Base-by-base conservation (phyloP, 2,113 vertebrate species). In the Panthera uncia region DNA sequence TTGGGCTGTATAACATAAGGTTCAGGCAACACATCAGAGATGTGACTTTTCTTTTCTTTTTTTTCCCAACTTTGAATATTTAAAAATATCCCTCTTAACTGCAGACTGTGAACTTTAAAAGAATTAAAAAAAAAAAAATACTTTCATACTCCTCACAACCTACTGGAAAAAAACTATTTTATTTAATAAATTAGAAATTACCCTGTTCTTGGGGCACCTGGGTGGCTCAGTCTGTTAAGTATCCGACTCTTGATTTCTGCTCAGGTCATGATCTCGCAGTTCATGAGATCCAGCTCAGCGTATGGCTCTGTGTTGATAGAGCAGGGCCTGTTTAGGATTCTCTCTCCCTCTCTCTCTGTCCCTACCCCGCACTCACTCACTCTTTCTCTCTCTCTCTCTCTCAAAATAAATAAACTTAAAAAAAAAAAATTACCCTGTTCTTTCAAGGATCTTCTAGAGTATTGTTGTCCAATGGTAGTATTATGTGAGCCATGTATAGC, bases 171-270 rank as follows among this genome's bases (percentile, higher is more conserved):
- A 95, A 91, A 61, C 38, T 87, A 65, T 36, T 91, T 95, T 91
- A 87, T 66, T 63, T 61, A 36, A 71, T 87, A 95, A 68, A 27
- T 78, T 61, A 91, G 33, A 66, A 92, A 92, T 68, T 73, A 89
- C 63, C 31, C 3, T 71, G 1, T 96, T 38, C 38, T 38, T 38
- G 38, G 38, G 38, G 38, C 38, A 38, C 38, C 38, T 38, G 38
- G 38, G 38, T 38, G 38, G 38, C 38, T 38, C 38, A 38, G 38
- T 38, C 38, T 38, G 38, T 38, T 38, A 38, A 38, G 38, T 38
- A 38, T 38, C 38, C 38, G 38, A 38, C 38, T 38, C 38, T 38
- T 38, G 38, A 38, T 38, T 38, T 38, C 38, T 38, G 38, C 38
- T 38, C 38, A 38, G 38, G 38, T 38, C 38, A 38, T 21, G 1